Conservation (phyloP, 92 coral and sea anemone species). For the Umimayanthus chanpuru region DNA sequence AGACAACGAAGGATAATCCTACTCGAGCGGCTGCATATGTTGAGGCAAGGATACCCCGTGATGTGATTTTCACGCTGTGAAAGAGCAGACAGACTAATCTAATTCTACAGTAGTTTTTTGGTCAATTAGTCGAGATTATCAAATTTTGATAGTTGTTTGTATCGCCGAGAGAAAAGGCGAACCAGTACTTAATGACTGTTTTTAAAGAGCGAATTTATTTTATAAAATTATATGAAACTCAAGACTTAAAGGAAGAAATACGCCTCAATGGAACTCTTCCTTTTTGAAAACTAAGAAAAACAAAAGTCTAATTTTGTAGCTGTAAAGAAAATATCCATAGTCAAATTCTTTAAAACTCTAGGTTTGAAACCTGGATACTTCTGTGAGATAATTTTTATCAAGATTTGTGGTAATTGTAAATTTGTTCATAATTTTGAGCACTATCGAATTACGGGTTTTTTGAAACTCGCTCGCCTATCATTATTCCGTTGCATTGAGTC, state of each 20-base stretch:
- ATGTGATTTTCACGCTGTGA: slow-evolving; percentile 52
- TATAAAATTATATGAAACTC: slow-evolving; percentile 3
- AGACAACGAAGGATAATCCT: slow-evolving; percentile 88
- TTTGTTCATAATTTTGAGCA: not conserved
- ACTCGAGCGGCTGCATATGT: slow-evolving; percentile 72
- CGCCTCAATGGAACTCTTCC: not conserved
- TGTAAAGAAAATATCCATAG: not conserved
- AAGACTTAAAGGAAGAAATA: not conserved
- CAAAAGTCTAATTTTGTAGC: slow-evolving; percentile 6
- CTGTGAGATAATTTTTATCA: slow-evolving; percentile 16
- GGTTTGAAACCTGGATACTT: slow-evolving; percentile 29
- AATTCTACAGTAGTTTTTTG: slow-evolving; percentile 12
- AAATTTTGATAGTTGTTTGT: slow-evolving; percentile 32
- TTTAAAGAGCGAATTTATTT: slow-evolving; percentile 22
- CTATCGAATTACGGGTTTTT: slow-evolving; percentile 1
- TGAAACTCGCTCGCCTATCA: slow-evolving; percentile 1
- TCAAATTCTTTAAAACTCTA: slow-evolving; percentile 3
- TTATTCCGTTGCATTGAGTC: not conserved
- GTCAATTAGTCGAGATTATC: slow-evolving; percentile 33
- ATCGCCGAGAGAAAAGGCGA: slow-evolving; percentile 6
- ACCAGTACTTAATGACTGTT: not conserved
- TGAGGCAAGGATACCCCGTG: slow-evolving; percentile 77
- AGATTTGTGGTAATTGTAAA: slow-evolving; percentile 19
- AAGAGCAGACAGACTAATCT: not conserved
- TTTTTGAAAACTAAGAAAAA: not conserved